phyloP scores from a whole-genome alignment of 1,140 invertebrate species.

The Vanessa atalanta region DNA sequence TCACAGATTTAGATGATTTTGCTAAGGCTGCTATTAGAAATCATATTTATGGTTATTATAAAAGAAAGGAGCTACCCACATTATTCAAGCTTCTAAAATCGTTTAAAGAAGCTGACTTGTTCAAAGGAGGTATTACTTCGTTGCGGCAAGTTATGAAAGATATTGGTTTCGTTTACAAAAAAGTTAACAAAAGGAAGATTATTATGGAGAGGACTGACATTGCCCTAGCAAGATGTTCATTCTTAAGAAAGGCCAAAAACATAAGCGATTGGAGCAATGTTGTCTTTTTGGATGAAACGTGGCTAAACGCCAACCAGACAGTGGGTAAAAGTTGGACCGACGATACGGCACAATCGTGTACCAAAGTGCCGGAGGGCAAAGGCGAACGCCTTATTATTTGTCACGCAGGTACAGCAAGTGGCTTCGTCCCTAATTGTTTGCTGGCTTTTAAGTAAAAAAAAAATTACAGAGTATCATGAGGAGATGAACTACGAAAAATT shows the following conservation, averaged over 20 bases:
- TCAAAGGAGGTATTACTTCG: slow-evolving; percentile 21
- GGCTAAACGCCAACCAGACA: too few species aligned
- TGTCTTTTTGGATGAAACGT: too few species aligned
- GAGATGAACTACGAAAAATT: too few species aligned
- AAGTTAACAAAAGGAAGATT: slow-evolving; percentile 31
- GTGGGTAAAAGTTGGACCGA: too few species aligned
- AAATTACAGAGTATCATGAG: slow-evolving; percentile 33
- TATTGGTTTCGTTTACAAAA: slow-evolving; percentile 31
- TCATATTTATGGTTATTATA: slow-evolving; percentile 24
- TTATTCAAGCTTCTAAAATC: slow-evolving; percentile 26
- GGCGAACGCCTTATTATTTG: background rate
- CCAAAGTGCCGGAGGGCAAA: background rate
- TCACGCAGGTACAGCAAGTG: slow-evolving; percentile 1
- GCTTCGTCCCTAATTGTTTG: background rate
- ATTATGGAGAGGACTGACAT: slow-evolving; percentile 31
- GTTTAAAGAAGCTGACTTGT: slow-evolving; percentile 25
- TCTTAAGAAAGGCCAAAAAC: too few species aligned
- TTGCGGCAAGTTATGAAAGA: slow-evolving; percentile 29
- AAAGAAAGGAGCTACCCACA: slow-evolving; percentile 24
- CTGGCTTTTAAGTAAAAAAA: background rate
- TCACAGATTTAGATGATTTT: slow-evolving; percentile 22
- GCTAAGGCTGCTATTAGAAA: slow-evolving; percentile 24
- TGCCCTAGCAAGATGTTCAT: slow-evolving; percentile 11
- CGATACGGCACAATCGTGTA: too few species aligned
- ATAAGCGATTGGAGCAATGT: too few species aligned